Evolutionary conservation across 2,888 invertebrate species (phyloP).

Genomic region (Tortrix viridana): DNA sequence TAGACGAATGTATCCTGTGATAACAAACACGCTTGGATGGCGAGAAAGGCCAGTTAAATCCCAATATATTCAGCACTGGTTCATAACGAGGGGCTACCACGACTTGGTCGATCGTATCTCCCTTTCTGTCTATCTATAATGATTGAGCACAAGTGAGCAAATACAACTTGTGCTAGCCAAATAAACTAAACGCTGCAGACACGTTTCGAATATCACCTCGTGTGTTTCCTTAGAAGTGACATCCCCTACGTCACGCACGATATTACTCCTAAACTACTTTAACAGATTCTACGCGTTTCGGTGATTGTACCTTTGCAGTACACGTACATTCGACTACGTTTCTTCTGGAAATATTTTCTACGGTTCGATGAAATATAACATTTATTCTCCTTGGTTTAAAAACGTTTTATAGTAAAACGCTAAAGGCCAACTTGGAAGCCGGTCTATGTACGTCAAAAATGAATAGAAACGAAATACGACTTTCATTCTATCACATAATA

Average conservation of each 20-base stretch:
- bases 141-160: too few species aligned
- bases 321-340: neutral
- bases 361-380: neutral
- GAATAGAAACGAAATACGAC: constrained; percentile 67
- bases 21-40: too few species aligned
- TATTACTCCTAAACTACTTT: constrained; percentile 53
- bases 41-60: too few species aligned
- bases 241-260: constrained; percentile 54
- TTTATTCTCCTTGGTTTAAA: neutral
- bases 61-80: too few species aligned
- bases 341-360: neutral
- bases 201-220: neutral
- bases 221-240: constrained; percentile 11
- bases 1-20: too few species aligned
- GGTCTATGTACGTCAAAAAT: constrained; percentile 52
- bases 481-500: constrained; percentile 64
- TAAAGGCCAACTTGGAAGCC: too few species aligned
- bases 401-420: neutral
- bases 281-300: constrained; percentile 32
- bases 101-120: too few species aligned
- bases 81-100: too few species aligned
- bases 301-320: constrained; percentile 30
- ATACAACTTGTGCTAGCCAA: too few species aligned
- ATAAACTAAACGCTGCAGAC: neutral
- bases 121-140: too few species aligned